These are phyloP conservation scores for Branchellion lobata DNA, from an alignment of 2,888 invertebrate species.

Conservation along the genomic window DNA sequence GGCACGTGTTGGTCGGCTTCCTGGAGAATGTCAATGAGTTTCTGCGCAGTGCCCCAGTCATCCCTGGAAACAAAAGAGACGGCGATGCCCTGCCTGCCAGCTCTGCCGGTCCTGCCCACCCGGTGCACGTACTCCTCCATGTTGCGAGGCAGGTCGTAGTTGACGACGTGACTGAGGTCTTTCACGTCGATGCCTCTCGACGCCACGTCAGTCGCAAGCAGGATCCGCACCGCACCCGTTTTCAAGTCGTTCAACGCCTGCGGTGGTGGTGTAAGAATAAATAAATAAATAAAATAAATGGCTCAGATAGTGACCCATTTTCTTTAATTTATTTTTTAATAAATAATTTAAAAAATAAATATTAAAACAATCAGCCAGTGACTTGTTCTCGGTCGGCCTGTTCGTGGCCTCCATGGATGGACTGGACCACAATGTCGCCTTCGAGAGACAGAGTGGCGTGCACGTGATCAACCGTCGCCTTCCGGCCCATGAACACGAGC, in stretches of 20 bases:
- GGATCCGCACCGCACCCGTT: conserved; percentile 75
- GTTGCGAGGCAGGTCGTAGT: conserved; percentile 88
- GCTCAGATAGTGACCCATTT: no score
- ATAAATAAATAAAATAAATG: no score
- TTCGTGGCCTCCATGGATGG: conserved; percentile 85
- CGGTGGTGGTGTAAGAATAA: background rate
- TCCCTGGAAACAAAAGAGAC: conserved; percentile 75
- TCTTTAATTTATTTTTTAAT: no score
- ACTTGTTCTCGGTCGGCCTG: conserved; percentile 67
- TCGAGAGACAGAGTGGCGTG: conserved; percentile 74
- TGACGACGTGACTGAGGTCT: conserved; percentile 75
- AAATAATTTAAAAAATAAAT: no score
- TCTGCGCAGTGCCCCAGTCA: conserved; percentile 80
- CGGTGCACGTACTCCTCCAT: conserved; percentile 94
- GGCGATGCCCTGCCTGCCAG: conserved; percentile 80
- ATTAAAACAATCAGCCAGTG: background rate
- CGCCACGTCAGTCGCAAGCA: conserved; percentile 92
- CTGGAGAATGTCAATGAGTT: conserved; percentile 79
- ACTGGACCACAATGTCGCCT: conserved; percentile 72
- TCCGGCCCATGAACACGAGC: conserved; percentile 86
- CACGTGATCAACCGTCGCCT: conserved; percentile 78
- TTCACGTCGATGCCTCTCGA: conserved; percentile 84
- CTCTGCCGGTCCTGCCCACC: conserved; percentile 91
- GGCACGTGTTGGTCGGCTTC: conserved; percentile 84
- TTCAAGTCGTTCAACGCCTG: conserved; percentile 79